Evolutionary conservation across 2,797 vertebrate species (phyloP).

Genomic region (Acrossocheilus wenchowensis): DNA sequence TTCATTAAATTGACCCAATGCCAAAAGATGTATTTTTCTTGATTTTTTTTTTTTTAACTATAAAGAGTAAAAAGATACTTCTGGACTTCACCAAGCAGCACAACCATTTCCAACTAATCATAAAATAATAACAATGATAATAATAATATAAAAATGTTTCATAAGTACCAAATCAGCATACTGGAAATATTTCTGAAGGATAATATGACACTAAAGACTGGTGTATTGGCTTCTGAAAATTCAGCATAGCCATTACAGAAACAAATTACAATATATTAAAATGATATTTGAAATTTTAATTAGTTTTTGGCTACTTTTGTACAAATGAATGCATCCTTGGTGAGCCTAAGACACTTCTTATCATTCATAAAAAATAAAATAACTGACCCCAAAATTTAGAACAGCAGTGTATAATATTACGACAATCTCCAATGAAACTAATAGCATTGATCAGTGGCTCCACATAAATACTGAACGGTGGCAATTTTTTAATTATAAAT

Average conservation of each 20-base stretch:
- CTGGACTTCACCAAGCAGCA: not conserved
- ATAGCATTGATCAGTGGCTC: slow-evolving; percentile 47
- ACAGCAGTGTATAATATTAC: not conserved
- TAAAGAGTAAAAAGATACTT: not conserved
- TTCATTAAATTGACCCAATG: not conserved
- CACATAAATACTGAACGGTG: slow-evolving; percentile 61
- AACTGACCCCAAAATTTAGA: too few relatives aligned
- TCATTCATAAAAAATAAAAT: not conserved
- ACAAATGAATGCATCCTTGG: not conserved
- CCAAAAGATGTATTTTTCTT: too few relatives aligned
- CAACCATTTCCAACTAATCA: not conserved
- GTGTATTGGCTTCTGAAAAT: not conserved
- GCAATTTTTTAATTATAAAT: slow-evolving; percentile 73
- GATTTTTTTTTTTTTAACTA: too few relatives aligned
- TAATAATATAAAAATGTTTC: not conserved
- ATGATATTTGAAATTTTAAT: not conserved
- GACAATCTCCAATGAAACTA: not conserved
- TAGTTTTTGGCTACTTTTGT: not conserved
- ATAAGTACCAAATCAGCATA: not conserved
- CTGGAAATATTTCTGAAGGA: not conserved
- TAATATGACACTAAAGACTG: not conserved
- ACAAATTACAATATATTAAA: not conserved
- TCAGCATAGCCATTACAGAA: not conserved
- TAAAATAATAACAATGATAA: too few relatives aligned
- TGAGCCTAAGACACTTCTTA: not conserved